Evolutionary conservation across 2,113 vertebrate species (phyloP).

Genomic region (Patagioenas fasciata): DNA sequence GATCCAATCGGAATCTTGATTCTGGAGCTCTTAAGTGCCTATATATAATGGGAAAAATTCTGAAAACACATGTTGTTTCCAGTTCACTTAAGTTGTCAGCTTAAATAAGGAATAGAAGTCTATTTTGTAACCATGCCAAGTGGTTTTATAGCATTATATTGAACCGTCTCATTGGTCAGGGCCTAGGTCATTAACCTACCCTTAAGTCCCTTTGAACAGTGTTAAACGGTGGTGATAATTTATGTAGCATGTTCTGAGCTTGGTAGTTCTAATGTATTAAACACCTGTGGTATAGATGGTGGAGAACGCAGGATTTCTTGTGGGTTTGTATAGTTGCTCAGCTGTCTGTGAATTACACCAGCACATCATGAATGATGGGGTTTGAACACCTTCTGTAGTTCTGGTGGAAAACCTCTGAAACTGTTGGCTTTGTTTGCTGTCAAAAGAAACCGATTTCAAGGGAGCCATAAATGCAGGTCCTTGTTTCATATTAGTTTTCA

Average conservation of each 20-base stretch:
- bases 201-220: not conserved
- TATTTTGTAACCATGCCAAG: not conserved
- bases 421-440: not conserved
- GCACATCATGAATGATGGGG: not conserved
- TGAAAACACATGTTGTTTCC: not conserved
- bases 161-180: not conserved
- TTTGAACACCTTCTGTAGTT: not conserved
- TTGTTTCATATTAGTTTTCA: not conserved
- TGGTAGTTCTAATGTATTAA: not conserved
- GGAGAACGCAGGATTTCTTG: not conserved
- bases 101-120: not conserved
- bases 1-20: not conserved
- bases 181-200: not conserved
- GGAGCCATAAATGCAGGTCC: not conserved
- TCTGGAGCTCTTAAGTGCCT: not conserved
- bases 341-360: not conserved
- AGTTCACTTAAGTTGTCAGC: not conserved
- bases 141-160: not conserved
- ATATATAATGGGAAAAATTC: not conserved
- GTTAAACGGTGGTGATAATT: not conserved
- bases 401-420: not conserved
- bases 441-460: not conserved
- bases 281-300: rapidly evolving
- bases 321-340: not conserved
- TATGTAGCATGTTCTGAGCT: not conserved